Evolutionary conservation across 1,140 invertebrate genomes (phyloP).

Genomic region (Sitobion miscanthi): DNA sequence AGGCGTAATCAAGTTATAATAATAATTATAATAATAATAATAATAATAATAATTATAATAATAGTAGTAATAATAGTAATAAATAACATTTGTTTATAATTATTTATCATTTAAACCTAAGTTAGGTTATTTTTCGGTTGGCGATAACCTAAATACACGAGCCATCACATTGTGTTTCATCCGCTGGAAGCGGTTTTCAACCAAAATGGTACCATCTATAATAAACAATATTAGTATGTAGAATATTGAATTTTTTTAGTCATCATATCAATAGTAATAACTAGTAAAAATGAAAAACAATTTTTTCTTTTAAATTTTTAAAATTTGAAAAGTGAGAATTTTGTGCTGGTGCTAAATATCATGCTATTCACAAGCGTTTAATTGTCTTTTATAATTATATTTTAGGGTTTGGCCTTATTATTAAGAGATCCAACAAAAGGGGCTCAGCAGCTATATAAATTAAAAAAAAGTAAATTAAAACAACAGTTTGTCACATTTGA

Average conservation of each 20-base stretch:
- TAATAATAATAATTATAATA: constrained; percentile 36
- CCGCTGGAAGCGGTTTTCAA: constrained; percentile 52
- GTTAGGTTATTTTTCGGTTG: constrained; percentile 35
- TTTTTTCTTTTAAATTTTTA: constrained; percentile 5
- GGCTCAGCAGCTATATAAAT: constrained; percentile 48
- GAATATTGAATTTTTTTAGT: constrained; percentile 27
- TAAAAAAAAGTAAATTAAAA: background rate
- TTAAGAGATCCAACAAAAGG: constrained; percentile 52
- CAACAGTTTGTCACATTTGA: constrained; percentile 1
- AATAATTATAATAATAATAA: constrained; percentile 49
- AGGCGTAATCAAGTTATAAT: constrained; percentile 37
- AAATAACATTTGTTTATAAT: constrained; percentile 52
- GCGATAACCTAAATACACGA: constrained; percentile 51
- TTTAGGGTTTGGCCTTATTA: constrained; percentile 22
- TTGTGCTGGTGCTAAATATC: constrained; percentile 34
- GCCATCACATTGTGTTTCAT: constrained; percentile 50
- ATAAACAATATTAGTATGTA: constrained; percentile 48
- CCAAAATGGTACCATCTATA: constrained; percentile 47
- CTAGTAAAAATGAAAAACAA: constrained; percentile 7
- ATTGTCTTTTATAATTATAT: constrained; percentile 28
- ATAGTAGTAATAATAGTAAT: constrained; percentile 50
- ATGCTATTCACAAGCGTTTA: constrained; percentile 45
- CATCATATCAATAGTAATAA: constrained; percentile 27
- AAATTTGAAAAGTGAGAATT: constrained; percentile 25
- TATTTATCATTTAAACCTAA: constrained; percentile 25